Evolutionary conservation across 2,113 vertebrate species (phyloP).

Genomic region (Peucedramus taeniatus): DNA sequence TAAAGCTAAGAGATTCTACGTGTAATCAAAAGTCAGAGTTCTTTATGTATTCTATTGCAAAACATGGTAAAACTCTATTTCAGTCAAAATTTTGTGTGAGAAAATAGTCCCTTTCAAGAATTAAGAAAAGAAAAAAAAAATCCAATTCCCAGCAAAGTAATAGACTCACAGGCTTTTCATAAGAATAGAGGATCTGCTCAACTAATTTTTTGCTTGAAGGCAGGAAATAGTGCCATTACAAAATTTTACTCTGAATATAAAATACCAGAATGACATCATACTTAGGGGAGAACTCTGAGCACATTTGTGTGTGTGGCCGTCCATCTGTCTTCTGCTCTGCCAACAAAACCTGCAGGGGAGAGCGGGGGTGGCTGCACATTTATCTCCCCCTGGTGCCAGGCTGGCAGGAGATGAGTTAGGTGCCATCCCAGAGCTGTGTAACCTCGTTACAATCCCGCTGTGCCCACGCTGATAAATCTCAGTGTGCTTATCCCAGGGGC

Average conservation of each 20-base stretch:
- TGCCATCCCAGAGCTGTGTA: not conserved
- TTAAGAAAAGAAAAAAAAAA: not conserved
- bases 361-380: not conserved
- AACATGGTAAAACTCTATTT: not conserved
- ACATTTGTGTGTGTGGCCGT: not conserved
- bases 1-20: not conserved
- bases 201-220: slow-evolving; percentile 8
- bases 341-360: not conserved
- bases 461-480: not conserved
- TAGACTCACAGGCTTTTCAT: not conserved
- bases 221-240: not conserved
- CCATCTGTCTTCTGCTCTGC: not conserved
- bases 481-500: rapidly evolving
- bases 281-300: not conserved
- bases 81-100: not conserved
- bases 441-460: not conserved
- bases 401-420: not conserved
- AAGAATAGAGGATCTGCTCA: not conserved
- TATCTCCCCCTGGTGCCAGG: rapidly evolving
- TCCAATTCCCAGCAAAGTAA: not conserved
- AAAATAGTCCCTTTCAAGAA: not conserved
- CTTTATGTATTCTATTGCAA: not conserved
- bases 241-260: not conserved
- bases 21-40: not conserved
- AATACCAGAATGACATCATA: not conserved